These are phyloP conservation scores for Leucophenga maculata DNA, from an alignment of 2,888 invertebrate genomes.

Conservation along the genomic window DNA sequence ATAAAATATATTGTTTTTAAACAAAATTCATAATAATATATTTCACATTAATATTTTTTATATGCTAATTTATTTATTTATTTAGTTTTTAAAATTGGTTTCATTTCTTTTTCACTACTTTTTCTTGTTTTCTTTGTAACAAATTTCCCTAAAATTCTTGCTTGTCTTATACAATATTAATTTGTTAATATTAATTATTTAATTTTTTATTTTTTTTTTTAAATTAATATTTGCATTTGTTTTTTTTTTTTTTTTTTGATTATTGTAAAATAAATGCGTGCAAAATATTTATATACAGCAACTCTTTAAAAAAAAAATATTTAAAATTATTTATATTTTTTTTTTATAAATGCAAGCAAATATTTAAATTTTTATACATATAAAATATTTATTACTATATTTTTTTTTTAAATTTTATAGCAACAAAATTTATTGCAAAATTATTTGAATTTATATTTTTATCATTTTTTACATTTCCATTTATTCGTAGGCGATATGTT, in stretches of 20 bases:
- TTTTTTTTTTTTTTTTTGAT: conserved; percentile 12
- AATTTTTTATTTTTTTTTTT: conserved; percentile 22
- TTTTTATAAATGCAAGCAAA: conserved; percentile 38
- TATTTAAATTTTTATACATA: conserved; percentile 26
- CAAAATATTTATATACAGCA: conserved; percentile 19
- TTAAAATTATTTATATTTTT: background rate
- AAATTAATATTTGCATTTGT: conserved; percentile 12
- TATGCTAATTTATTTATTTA: background rate
- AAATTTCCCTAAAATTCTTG: conserved; percentile 38
- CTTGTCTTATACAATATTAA: conserved; percentile 16
- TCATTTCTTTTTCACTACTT: conserved; percentile 11
- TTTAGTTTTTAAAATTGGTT: background rate
- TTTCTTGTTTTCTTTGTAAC: conserved; percentile 23
- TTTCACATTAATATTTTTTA: background rate
- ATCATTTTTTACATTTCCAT: background rate
- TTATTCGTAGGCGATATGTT: conserved; percentile 56
- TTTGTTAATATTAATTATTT: conserved; percentile 6
- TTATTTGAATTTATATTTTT: conserved; percentile 45
- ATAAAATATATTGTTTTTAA: background rate
- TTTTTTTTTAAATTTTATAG: conserved; percentile 26
- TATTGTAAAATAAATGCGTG: background rate
- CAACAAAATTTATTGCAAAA: conserved; percentile 35
- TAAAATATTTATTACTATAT: background rate
- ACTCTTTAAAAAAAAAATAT: conserved; percentile 1
- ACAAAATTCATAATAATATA: background rate